Evolutionary conservation across 2,888 invertebrate species (phyloP).

Genomic region (Stomorhina lunata): DNA sequence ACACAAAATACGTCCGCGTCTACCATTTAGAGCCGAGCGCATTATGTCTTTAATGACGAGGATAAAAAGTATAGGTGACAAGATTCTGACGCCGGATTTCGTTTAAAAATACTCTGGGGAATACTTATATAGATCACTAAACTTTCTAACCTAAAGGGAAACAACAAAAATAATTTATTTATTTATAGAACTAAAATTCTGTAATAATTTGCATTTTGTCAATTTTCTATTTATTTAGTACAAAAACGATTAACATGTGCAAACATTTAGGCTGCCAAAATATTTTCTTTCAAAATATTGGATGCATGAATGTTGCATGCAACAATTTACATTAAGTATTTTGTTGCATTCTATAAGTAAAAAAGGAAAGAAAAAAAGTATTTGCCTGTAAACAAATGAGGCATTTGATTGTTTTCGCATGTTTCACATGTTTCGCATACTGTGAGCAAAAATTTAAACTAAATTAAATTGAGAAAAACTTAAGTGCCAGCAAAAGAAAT

Average conservation of each 20-base stretch:
- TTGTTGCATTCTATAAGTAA: neutral
- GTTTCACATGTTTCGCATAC: conserved; percentile 53
- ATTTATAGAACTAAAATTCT: neutral
- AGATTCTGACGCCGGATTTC: no score
- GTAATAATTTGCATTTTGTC: neutral
- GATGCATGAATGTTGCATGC: conserved; percentile 41
- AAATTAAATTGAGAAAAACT: neutral
- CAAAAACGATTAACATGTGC: conserved; percentile 41
- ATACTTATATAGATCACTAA: no score
- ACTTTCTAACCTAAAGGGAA: no score
- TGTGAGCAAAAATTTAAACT: conserved; percentile 11
- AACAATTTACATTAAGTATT: neutral
- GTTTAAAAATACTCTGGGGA: no score
- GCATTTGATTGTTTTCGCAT: conserved; percentile 63
- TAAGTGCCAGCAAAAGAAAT: neutral
- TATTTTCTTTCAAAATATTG: conserved; percentile 51
- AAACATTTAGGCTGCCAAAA: conserved; percentile 59
- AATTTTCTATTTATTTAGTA: conserved; percentile 8
- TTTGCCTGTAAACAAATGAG: conserved; percentile 44
- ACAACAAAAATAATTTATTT: neutral
- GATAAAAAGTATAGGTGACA: no score
- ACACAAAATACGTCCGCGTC: no score
- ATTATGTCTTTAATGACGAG: no score
- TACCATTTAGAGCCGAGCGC: no score
- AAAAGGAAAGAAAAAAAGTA: neutral